Evolutionary conservation across 2,888 invertebrate species (phyloP), one percentile per base, ranked within the genome.

Genomic region (Sussaba pulchella): DNA sequence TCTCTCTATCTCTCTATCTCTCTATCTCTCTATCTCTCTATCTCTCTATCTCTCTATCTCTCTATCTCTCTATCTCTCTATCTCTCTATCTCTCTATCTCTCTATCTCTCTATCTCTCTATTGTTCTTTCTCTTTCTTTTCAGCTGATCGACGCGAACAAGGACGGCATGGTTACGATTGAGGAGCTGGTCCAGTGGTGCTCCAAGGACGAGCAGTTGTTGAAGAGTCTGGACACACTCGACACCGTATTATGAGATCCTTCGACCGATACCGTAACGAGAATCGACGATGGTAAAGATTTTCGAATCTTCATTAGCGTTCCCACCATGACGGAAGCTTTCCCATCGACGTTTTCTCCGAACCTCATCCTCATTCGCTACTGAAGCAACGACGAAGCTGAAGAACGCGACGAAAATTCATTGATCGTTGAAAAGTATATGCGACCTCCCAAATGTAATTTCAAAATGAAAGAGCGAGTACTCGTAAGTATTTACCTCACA

Each of bases 141-240:
- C 94, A 97, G 97, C 93, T 95, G 90, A 96, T 97, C 92, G 97
- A 97, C 92, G 94, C 95, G 10, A 96, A 97, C 92, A 95, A 96
- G 80, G 97, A 97, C 89, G 97, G 97, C 19, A 95, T 95, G 78
- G 96, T 97, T 86, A 95, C 97, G 5, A 95, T 96, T 72, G 96
- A 97, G 88, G 97, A 97, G 93, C 93, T 97, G 88, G 95, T 96
- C 57, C 94, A 95, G 84, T 96, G 96, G 96, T 96, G 96, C 92
- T 94, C 95, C 63, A 94, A 96, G 82, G 96, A 96, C 92, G 96
- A 96, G 85, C 94, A 94, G 76, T 94, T 96, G 77, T 93, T 96
- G 76, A 94, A 93, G 90, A 96, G 96, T 24, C 93, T 96, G 81
- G 95, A 95, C 90, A 95, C 96, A 12, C 93, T 96, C 82, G 96